Evolutionary conservation across 2,113 vertebrate genomes (phyloP).

Genomic region (Tylochromis polylepis): DNA sequence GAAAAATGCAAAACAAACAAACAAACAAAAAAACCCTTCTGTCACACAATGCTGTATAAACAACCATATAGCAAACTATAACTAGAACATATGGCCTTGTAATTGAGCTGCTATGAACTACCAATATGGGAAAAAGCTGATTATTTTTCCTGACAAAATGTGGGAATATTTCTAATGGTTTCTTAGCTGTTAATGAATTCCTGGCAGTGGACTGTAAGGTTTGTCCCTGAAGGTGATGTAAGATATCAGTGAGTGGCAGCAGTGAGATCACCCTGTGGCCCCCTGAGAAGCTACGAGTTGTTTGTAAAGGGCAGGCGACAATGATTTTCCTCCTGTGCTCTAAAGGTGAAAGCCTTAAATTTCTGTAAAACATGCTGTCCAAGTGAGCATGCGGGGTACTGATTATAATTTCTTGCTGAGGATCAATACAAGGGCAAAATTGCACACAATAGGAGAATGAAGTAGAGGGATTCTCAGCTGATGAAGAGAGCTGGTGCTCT

Average conservation of each 20-base stretch:
- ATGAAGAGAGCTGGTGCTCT: neutral
- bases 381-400: neutral
- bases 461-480: neutral
- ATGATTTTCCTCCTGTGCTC: conserved; percentile 41
- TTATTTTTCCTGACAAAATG: neutral
- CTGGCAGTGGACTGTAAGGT: neutral
- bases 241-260: conserved; percentile 23
- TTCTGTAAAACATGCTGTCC: conserved; percentile 12
- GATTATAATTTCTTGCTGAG: neutral
- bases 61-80: neutral
- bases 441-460: neutral
- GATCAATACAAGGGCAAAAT: neutral
- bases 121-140: neutral
- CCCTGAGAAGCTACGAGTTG: conserved; percentile 23
- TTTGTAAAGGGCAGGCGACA: conserved; percentile 46
- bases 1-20: neutral
- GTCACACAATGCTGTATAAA: neutral
- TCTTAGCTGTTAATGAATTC: neutral
- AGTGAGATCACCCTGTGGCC: neutral
- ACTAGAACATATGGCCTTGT: neutral
- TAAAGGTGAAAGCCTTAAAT: conserved; percentile 34
- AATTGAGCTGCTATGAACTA: neutral
- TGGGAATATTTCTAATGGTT: neutral
- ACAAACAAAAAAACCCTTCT: neutral
- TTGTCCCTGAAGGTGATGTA: neutral